Evolutionary conservation across 2,797 vertebrate species (phyloP), one percentile per base, ranked within the genome.

Genomic region (Paedocypris micromegethes): DNA sequence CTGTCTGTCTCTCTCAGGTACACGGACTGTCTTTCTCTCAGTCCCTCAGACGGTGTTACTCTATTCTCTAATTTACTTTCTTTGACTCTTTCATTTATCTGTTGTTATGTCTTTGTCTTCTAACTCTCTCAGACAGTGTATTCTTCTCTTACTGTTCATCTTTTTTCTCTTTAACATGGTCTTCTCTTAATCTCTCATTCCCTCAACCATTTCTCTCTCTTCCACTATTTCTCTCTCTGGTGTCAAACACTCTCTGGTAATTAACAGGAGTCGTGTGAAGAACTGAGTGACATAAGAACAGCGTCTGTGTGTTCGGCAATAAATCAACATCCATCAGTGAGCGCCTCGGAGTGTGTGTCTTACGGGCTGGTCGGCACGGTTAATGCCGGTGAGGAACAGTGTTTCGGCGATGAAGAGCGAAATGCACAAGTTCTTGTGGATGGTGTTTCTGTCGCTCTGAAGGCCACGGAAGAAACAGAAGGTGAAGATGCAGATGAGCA

Each of bases 391-490:
- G 77, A 98, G 90, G 82, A 98, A 98, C 50, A 98, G 90, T 7
- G 97, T 91, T 81, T 98, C 96, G 3, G 95, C 96, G 67, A 98
- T 93, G 2, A 98, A 98, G 42, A 98, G 92, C 80, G 94, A 98
- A 85, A 98, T 93, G 82, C 95, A 98, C 68, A 98, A 87, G 78
- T 98, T 98, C 86, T 98, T 98, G 83, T 98, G 96, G 84, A 98
- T 98, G 0, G 96, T 98, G 83, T 98, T 98, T 51, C 96, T 91
- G 77, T 98, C 95, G 0, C 94, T 97, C 83, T 98, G 96, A 72
- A 98, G 92, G 8, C 95, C 96, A 0, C 94, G 93, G 87, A 98
- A 98, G 89, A 97, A 98, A 89, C 96, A 98, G 81, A 98, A 98
- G 73, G 96, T 98, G 88, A 98, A 98, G 90, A 98, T 97, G 90